Evolutionary conservation across 2,113 vertebrate genomes (phyloP).

Genomic region (Triplophysa siluroides): DNA sequence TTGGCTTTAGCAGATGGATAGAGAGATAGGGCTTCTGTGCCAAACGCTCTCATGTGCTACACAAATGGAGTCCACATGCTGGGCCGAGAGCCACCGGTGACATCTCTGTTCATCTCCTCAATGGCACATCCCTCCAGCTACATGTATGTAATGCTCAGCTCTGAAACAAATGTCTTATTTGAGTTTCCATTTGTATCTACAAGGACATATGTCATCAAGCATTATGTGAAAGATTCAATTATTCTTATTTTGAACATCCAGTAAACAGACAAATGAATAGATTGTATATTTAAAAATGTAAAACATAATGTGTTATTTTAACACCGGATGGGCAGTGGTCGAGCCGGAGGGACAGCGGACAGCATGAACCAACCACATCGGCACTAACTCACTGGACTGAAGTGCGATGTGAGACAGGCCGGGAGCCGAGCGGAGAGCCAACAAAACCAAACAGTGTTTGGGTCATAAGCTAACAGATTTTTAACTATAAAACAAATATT

Average conservation of each 20-base stretch:
- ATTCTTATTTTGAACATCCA: too few species aligned
- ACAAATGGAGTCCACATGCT: slow-evolving; percentile 88
- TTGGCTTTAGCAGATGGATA: slow-evolving; percentile 87
- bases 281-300: too few species aligned
- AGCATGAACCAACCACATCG: slow-evolving; percentile 28
- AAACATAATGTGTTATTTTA: slow-evolving; percentile 27
- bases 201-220: too few species aligned
- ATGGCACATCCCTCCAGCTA: neutral
- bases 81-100: slow-evolving; percentile 57
- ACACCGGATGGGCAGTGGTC: slow-evolving; percentile 37
- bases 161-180: too few species aligned
- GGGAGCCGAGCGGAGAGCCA: slow-evolving; percentile 25
- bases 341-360: slow-evolving; percentile 23
- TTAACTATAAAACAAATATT: slow-evolving; percentile 26
- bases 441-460: slow-evolving; percentile 50
- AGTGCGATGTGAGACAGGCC: slow-evolving; percentile 12
- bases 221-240: too few species aligned
- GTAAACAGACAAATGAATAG: too few species aligned
- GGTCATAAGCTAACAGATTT: slow-evolving; percentile 50
- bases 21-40: slow-evolving; percentile 77
- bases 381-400: slow-evolving; percentile 40
- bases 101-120: slow-evolving; percentile 61
- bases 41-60: slow-evolving; percentile 67
- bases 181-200: too few species aligned
- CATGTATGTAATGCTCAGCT: too few species aligned